Base-by-base conservation (phyloP, 2,797 vertebrate species). In the Lepilemur ruficaudatus region DNA sequence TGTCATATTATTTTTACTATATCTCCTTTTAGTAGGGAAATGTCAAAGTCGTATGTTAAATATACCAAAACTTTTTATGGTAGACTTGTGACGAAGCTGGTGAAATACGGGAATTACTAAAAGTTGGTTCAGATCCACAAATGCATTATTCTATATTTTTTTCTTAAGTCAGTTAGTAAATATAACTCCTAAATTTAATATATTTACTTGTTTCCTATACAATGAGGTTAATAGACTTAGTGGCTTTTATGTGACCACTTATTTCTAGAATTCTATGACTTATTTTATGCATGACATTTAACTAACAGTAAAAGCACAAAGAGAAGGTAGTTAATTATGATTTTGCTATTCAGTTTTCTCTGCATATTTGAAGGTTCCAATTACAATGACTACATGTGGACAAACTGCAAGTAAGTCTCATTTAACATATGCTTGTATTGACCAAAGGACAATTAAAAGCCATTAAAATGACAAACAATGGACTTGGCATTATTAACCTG, bases 391-490 rank as follows among this genome's bases (percentile, higher is more conserved):
- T 84, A 43, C 43, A 63, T 61, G 55, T 59, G 35, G 18, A 91
- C 78, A 89, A 96, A 76, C 20, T 89, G 46, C 63, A 87, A 87
- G 15, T 55, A 93, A 89, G 32, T 92, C 67, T 46, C 76, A 92
- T 83, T 97, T 93, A 89, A 46, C 75, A 94, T 94, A 72, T 70
- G 59, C 8, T 96, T 59, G 35, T 59, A 95, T 95, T 93, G 91
- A 97, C 52, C 63, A 89, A 80, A 97, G 48, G 84, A 88, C 94
- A 95, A 97, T 97, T 96, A 97, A 93, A 92, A 86, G n/a, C 10
- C 35, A 94, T 95, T 97, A 97, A 95, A 94, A 96, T 96, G 92
- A 95, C 84, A 97, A 97, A 97, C 35, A 92, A 55, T 91, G 46
- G 63, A 32, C 59, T 72, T 88, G 32, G 30, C 67, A 72, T 96